These are phyloP conservation scores for Cheilosia impressa DNA, from an alignment of 2,888 invertebrate genomes.

Conservation along the genomic window DNA sequence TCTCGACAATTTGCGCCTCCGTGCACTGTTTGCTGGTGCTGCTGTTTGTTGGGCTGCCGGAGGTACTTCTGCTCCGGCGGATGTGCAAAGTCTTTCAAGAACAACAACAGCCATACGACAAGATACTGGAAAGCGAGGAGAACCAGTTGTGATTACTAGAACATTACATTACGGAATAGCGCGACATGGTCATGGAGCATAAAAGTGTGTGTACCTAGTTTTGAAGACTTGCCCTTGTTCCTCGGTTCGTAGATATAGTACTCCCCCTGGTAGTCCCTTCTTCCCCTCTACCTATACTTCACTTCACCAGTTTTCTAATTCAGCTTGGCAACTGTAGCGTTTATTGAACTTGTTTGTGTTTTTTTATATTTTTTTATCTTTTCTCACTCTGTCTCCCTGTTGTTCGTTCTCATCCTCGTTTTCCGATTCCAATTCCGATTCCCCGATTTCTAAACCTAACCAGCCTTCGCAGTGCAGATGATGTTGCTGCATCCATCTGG, in stretches of 20 bases:
- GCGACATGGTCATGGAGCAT: constrained; percentile 52
- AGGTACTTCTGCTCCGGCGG: constrained; percentile 60
- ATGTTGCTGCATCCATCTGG: constrained; percentile 51
- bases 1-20: constrained; percentile 52
- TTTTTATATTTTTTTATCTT: constrained; percentile 4
- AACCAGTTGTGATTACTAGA: constrained; percentile 60
- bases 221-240: constrained; percentile 56
- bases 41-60: constrained; percentile 23
- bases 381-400: not conserved
- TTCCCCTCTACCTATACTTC: not conserved
- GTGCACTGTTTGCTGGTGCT: not conserved
- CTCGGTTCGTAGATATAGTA: not conserved
- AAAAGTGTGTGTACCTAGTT: constrained; percentile 38
- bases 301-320: constrained; percentile 2
- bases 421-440: constrained; percentile 60
- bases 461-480: constrained; percentile 53
- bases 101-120: constrained; percentile 41
- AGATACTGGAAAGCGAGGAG: constrained; percentile 37
- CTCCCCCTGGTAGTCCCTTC: not conserved
- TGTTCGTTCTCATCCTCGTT: constrained; percentile 25
- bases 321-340: constrained; percentile 22
- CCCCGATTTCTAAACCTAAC: constrained; percentile 64
- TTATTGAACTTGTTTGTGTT: constrained; percentile 65
- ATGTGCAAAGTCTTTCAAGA: constrained; percentile 58
- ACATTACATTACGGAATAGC: constrained; percentile 20